These are phyloP conservation scores for Irena cyanogastra DNA, from an alignment of 2,113 vertebrate genomes.

Conservation along the genomic window DNA sequence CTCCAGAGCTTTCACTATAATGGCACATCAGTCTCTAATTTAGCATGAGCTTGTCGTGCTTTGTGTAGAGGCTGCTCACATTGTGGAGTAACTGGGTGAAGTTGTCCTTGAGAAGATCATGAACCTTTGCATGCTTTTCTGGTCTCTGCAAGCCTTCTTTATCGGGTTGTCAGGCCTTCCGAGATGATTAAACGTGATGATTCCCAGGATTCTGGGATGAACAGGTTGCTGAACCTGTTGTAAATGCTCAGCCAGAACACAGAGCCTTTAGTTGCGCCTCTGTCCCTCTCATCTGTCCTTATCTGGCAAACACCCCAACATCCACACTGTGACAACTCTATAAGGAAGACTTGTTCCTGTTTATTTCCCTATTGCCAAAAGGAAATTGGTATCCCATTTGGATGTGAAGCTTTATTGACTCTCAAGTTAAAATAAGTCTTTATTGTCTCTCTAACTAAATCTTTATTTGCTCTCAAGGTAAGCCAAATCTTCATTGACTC, in stretches of 20 bases:
- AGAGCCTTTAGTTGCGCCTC: not conserved
- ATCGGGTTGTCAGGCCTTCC: not conserved
- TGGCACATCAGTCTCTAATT: not conserved
- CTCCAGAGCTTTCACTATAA: not conserved
- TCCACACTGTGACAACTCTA: not conserved
- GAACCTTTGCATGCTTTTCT: conserved; percentile 13
- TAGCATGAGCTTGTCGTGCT: not conserved
- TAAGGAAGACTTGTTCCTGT: not conserved
- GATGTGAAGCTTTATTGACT: conserved; percentile 11
- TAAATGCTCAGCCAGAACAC: not conserved
- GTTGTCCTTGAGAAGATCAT: not conserved
- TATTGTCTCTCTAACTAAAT: not conserved
- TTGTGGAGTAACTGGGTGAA: not conserved
- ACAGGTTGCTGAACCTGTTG: not conserved
- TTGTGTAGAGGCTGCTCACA: not conserved
- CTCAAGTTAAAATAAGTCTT: not conserved
- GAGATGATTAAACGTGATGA: not conserved
- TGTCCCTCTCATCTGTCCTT: not conserved
- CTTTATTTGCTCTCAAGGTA: not conserved
- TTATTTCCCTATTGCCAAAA: not conserved
- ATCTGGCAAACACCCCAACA: not conserved
- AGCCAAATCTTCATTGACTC: not conserved
- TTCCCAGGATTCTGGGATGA: not conserved
- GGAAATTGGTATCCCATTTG: not conserved
- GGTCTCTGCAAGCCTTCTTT: conserved; percentile 16